Evolutionary conservation across 2,797 vertebrate genomes (phyloP).

Genomic region (Phyllotis vaccarum): DNA sequence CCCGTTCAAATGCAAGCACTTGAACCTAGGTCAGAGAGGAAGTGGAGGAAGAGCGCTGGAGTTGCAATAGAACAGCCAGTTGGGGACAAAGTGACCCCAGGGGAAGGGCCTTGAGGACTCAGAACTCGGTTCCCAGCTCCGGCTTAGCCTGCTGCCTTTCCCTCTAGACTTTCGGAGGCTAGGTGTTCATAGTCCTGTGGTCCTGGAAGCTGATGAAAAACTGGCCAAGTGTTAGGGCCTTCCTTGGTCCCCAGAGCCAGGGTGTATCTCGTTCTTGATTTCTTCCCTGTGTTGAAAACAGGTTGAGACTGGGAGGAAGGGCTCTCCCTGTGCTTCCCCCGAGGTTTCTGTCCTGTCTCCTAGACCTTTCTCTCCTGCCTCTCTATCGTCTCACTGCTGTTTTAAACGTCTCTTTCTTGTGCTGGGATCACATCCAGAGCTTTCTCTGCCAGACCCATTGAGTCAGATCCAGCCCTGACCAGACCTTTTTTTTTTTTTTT

Average conservation of each 20-base stretch:
- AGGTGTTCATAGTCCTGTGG: background rate
- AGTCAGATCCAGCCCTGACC: background rate
- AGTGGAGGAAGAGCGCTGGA: background rate
- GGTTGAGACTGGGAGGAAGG: background rate
- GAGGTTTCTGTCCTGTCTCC: background rate
- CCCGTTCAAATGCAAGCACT: background rate
- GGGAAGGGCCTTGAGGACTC: background rate
- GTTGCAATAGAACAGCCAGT: background rate
- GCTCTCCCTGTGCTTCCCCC: background rate
- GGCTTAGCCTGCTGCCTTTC: background rate
- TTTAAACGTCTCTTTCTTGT: background rate
- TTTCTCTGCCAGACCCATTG: background rate
- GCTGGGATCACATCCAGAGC: background rate
- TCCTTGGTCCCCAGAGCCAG: background rate
- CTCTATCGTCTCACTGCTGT: background rate
- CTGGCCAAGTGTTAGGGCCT: background rate
- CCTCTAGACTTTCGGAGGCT: background rate
- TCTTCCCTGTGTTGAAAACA: conserved; percentile 21
- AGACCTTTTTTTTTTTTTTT: background rate
- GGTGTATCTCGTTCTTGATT: background rate
- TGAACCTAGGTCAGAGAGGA: conserved; percentile 27
- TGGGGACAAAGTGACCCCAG: background rate
- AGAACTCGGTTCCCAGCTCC: background rate
- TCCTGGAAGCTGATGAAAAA: background rate
- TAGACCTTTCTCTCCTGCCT: background rate